phyloP scores from a whole-genome alignment of 92 coral and sea anemone species.

The Phenganax marumi region DNA sequence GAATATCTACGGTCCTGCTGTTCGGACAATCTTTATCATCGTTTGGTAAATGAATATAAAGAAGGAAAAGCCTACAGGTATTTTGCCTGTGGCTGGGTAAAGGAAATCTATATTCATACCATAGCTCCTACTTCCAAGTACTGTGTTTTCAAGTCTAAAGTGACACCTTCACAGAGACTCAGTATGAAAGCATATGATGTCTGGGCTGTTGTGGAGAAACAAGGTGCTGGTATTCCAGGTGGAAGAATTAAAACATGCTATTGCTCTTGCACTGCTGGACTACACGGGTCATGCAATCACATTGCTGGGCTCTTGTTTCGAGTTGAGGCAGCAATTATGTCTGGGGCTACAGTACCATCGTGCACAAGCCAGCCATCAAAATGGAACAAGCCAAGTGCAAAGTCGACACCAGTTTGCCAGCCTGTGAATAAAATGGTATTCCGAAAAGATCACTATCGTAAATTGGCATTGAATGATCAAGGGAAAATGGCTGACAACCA shows the following conservation, averaged over 20 bases:
- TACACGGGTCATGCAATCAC: conserved; percentile 2
- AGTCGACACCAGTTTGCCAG: too few relatives aligned
- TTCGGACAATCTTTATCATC: not conserved
- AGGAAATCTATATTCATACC: conserved; percentile 6
- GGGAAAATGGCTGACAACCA: conserved; percentile 5
- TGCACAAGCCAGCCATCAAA: conserved; percentile 8
- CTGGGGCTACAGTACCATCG: conserved; percentile 3
- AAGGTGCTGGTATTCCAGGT: conserved; percentile 6
- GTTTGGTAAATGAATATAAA: conserved; percentile 1
- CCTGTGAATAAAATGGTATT: too few relatives aligned
- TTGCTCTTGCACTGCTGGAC: too few relatives aligned
- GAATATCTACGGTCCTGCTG: conserved; percentile 3
- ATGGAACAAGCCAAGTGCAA: conserved; percentile 8
- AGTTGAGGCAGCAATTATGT: conserved; percentile 1
- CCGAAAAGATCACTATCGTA: too few relatives aligned
- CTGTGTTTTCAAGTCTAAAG: conserved; percentile 6
- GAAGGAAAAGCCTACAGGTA: conserved; percentile 8
- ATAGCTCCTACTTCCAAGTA: not conserved
- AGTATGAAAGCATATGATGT: not conserved
- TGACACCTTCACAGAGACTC: conserved; percentile 5
- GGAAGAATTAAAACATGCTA: not conserved
- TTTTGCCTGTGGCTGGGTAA: conserved; percentile 6
- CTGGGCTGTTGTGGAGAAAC: too few relatives aligned
- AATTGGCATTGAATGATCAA: not conserved
- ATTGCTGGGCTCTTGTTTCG: conserved; percentile 6